phyloP scores from a whole-genome alignment of 2,113 vertebrate genomes.

The Antennarius striatus region DNA sequence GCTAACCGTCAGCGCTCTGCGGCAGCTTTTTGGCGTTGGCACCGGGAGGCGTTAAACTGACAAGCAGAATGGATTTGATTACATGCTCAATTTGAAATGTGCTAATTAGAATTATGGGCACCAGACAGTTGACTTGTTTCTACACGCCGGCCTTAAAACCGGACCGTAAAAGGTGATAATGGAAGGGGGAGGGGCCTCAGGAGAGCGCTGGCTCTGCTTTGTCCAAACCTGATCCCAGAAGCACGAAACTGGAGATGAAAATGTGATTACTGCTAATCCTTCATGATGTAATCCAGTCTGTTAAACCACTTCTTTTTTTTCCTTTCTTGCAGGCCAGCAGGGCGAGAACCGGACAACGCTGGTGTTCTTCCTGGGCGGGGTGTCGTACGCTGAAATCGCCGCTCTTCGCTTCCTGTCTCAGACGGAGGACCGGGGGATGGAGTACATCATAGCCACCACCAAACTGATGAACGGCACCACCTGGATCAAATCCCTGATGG shows the following conservation, averaged over 20 bases:
- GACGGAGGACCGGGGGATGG: conserved; percentile 95
- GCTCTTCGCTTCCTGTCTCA: conserved; percentile 96
- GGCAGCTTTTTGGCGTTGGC: conserved; percentile 23
- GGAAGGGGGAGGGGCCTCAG: conserved; percentile 33
- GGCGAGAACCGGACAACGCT: conserved; percentile 95
- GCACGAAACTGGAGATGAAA: too few species aligned
- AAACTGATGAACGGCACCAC: conserved; percentile 94
- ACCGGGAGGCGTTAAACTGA: conserved; percentile 32
- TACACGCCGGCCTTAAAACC: conserved; percentile 44
- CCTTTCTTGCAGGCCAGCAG: conserved; percentile 84
- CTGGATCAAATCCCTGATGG: conserved; percentile 96
- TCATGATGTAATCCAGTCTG: too few species aligned
- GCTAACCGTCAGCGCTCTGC: conserved; percentile 17
- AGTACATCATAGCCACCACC: conserved; percentile 95
- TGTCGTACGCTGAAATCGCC: conserved; percentile 94
- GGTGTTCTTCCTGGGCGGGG: conserved; percentile 95
- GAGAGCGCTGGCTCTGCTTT: neutral
- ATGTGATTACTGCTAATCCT: too few species aligned
- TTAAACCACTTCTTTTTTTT: neutral
- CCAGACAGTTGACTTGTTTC: conserved; percentile 55
- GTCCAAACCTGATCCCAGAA: too few species aligned
- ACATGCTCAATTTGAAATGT: conserved; percentile 54
- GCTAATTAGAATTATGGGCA: conserved; percentile 67
- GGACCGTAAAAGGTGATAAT: conserved; percentile 70
- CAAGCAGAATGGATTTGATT: conserved; percentile 58